phyloP scores from a whole-genome alignment of 2,113 vertebrate genomes.

The Himantopus leucocephalus region DNA sequence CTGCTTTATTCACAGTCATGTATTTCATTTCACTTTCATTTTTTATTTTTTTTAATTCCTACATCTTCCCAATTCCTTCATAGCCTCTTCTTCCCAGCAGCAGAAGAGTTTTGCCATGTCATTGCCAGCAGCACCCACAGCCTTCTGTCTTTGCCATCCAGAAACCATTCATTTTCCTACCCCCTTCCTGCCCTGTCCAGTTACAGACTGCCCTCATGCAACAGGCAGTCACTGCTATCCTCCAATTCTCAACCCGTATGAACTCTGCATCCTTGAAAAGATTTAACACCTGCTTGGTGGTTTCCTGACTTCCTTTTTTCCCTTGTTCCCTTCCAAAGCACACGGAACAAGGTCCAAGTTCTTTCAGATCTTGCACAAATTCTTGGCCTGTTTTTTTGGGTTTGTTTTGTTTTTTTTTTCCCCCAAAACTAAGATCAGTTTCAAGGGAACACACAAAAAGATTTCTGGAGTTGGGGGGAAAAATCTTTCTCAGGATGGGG shows the following conservation, averaged over 20 bases:
- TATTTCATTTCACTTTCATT: not conserved
- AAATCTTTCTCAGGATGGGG: not conserved
- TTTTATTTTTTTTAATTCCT: not conserved
- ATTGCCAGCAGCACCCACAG: not conserved
- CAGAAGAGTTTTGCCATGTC: not conserved
- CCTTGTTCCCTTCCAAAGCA: not conserved
- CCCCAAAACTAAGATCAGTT: not conserved
- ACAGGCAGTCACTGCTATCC: not conserved
- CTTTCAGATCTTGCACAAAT: not conserved
- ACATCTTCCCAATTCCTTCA: not conserved
- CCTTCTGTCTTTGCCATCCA: not conserved
- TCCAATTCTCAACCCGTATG: not conserved
- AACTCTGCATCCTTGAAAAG: not conserved
- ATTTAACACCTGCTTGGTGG: not conserved
- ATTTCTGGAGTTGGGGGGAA: not conserved
- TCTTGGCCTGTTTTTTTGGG: not conserved
- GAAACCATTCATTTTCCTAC: not conserved
- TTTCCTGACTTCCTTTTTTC: not conserved
- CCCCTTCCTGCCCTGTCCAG: not conserved
- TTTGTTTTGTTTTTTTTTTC: not conserved
- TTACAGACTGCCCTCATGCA: not conserved
- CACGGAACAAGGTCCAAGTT: not conserved
- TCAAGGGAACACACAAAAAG: not conserved
- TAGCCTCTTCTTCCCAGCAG: not conserved
- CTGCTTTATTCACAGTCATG: not conserved